phyloP scores from a whole-genome alignment of 2,888 invertebrate species.

The Lasioglossum zephyrum region DNA sequence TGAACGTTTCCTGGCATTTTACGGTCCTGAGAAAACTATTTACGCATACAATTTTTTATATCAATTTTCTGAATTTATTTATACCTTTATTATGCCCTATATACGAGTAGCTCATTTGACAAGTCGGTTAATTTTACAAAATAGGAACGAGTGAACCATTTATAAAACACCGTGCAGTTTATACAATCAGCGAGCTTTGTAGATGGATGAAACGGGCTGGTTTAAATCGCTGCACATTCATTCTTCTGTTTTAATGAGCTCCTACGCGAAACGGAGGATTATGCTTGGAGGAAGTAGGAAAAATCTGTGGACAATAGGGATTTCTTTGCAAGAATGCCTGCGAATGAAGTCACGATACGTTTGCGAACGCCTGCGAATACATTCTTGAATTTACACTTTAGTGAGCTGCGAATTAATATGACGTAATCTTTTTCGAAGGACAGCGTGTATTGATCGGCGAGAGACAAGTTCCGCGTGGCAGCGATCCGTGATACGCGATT shows the following conservation, averaged over 20 bases:
- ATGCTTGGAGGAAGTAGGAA: not conserved
- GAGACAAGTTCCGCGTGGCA: not conserved
- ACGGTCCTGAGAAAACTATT: not conserved
- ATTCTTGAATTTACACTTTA: not conserved
- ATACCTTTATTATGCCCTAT: not conserved
- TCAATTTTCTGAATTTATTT: not conserved
- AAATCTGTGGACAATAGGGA: not conserved
- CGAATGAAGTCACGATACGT: not conserved
- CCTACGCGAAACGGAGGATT: not conserved
- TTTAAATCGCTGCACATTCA: not conserved
- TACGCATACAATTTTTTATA: not conserved
- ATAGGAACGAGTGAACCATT: no score
- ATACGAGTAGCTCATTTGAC: no score
- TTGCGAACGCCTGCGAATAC: not conserved
- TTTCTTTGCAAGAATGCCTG: not conserved
- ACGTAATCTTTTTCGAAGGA: not conserved
- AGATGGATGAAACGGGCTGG: not conserved
- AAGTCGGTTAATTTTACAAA: no score
- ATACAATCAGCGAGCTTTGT: not conserved
- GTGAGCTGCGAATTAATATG: constrained; percentile 22
- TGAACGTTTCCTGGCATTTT: not conserved
- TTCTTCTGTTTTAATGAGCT: not conserved
- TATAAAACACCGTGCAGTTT: no score
- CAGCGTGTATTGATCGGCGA: not conserved
- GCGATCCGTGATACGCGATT: not conserved